These are phyloP conservation scores for Pyrochroa serraticornis DNA, from an alignment of 2,888 invertebrate species.

Conservation along the genomic window DNA sequence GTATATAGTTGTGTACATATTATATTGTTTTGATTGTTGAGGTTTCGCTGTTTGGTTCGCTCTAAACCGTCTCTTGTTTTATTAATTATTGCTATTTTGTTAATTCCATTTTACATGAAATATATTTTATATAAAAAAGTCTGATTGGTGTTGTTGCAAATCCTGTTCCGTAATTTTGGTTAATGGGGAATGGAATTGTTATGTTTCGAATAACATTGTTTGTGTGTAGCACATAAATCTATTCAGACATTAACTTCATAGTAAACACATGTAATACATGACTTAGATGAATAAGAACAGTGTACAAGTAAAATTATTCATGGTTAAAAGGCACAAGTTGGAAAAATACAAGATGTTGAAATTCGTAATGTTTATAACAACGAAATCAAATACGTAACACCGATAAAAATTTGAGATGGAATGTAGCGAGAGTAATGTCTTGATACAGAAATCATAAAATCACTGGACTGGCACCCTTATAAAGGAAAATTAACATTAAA, in stretches of 20 bases:
- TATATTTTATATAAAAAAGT: slow-evolving; percentile 8
- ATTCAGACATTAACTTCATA: slow-evolving; percentile 53
- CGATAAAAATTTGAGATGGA: slow-evolving; percentile 15
- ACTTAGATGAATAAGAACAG: slow-evolving; percentile 50
- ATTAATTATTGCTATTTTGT: slow-evolving; percentile 24
- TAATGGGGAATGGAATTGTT: neutral
- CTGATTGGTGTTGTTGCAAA: neutral
- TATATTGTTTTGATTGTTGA: too few relatives aligned
- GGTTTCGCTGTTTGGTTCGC: neutral
- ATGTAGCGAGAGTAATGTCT: slow-evolving; percentile 5
- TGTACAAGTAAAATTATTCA: slow-evolving; percentile 52
- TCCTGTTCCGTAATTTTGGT: neutral
- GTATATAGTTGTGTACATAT: slow-evolving; percentile 1
- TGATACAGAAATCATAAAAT: neutral
- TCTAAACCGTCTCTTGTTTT: slow-evolving; percentile 7
- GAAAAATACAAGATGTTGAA: slow-evolving; percentile 52
- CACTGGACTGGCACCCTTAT: neutral
- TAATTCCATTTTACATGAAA: slow-evolving; percentile 26
- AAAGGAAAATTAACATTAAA: too few relatives aligned
- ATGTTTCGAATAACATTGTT: neutral
- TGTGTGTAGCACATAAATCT: slow-evolving; percentile 46
- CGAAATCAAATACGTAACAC: neutral
- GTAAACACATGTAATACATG: slow-evolving; percentile 53
- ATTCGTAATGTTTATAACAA: slow-evolving; percentile 21
- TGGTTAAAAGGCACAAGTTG: slow-evolving; percentile 56